Evolutionary conservation across 2,888 invertebrate genomes (phyloP).

Genomic region (Microdon myrmicae): DNA sequence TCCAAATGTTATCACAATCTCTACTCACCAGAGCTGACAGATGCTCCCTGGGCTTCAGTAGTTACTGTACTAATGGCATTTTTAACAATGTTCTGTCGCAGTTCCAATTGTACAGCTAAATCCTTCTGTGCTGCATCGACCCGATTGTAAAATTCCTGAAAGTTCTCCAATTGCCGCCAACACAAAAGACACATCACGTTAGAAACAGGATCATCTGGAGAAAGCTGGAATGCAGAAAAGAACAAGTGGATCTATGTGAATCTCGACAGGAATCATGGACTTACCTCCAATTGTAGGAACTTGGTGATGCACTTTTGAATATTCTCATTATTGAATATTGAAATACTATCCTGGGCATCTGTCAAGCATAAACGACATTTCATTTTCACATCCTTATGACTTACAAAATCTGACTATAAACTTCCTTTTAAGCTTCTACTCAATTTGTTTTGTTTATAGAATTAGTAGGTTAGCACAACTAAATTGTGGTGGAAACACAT

Average conservation of each 20-base stretch:
- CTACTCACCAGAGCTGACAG: too few species aligned
- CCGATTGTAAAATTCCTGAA: constrained; percentile 49
- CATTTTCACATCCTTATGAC: constrained; percentile 12
- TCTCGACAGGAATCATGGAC: too few species aligned
- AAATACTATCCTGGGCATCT: constrained; percentile 11
- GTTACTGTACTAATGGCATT: not conserved
- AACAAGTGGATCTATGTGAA: too few species aligned
- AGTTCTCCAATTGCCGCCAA: constrained; percentile 50
- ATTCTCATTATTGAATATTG: constrained; percentile 33
- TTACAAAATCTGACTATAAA: not conserved
- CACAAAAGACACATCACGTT: constrained; percentile 50
- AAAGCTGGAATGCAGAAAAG: constrained; percentile 29
- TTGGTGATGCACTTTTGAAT: constrained; percentile 27
- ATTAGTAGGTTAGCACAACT: too few species aligned
- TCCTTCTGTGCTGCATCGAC: constrained; percentile 47
- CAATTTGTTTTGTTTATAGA: constrained; percentile 17
- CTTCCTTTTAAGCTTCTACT: not conserved
- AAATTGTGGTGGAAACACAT: too few species aligned
- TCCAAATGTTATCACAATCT: too few species aligned
- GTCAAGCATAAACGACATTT: constrained; percentile 36
- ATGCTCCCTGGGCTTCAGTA: too few species aligned
- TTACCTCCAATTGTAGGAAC: constrained; percentile 29
- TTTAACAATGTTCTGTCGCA: not conserved
- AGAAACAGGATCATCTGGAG: constrained; percentile 46
- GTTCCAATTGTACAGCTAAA: not conserved